Evolutionary conservation across 2,888 invertebrate species (phyloP), one percentile per base, ranked within the genome.

Genomic region (Phortica okadai): DNA sequence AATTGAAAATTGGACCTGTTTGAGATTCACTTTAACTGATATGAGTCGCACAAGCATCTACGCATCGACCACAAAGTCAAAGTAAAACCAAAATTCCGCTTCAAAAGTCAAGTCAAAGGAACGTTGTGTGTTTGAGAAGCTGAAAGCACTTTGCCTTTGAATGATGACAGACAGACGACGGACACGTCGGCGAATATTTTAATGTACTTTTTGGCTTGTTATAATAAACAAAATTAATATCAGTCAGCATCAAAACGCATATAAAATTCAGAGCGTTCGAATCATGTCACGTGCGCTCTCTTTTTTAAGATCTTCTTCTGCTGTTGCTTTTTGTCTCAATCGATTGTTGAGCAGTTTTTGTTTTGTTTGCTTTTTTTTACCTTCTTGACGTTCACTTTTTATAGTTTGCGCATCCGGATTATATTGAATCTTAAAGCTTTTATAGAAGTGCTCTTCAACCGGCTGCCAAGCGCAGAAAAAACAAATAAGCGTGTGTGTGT

Each of bases 401-500:
- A 41, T 67, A 42, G 33, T 66, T 66, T 42, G 66, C 66, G n/a
- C 66, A 62, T 62, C 62, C 62, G 62, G 8, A 62, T 33, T 56
- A 14, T 59, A 50, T 50, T 50, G 50, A 50, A 50, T 50, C 33
- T 58, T 11, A 56, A 73, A 11, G 73, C 16, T 10, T 56, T 54
- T 42, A 58, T 73, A 58, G 74, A 74, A 74, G 50, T 74, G 74
- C 58, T 50, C 50, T 74, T 50, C 50, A 74, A 62, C 16, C 44
- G 64, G 16, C 45, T 44, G 70, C 44, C 45, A 21, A 41, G 64
- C 33, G 33, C 64, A n/a, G 33, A 50, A 59, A 33, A 7, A 59
- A 42, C 21, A 8, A 44, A 42, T 8, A 44, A 59, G 10, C 58
- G 42, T 42, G 16, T 59, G 62, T 10, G 14, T 41, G 42, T n/a